Percentiles rank a stretch among this genome's conserved stretches.
phyloP scores from a whole-genome alignment of 37 sponge, comb jelly and placozoan species.

The Axinella damicornis region DNA sequence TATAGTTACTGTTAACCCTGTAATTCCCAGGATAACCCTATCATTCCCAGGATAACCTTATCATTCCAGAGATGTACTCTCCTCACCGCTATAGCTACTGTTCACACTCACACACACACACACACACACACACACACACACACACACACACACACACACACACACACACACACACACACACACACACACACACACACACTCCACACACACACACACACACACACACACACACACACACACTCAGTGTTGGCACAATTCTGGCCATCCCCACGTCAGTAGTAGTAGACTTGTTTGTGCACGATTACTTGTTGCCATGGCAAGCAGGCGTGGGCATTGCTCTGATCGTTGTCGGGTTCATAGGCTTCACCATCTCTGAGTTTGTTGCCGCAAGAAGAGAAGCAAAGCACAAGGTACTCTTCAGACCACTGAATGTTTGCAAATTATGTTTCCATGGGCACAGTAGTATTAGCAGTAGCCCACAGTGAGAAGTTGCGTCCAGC shows the following conservation, averaged over 20 bases:
- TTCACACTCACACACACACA: conserved; percentile 7
- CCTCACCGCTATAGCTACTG: too few species aligned
- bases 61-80: too few species aligned
- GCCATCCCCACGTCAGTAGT: conserved; percentile 64
- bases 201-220: conserved; percentile 2
- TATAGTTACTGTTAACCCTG: too few species aligned
- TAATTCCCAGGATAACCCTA: too few species aligned
- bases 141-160: conserved; percentile 1
- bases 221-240: background rate
- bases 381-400: conserved; percentile 4
- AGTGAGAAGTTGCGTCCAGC: too few species aligned
- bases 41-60: too few species aligned
- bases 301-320: conserved; percentile 39
- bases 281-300: conserved; percentile 60
- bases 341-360: conserved; percentile 68
- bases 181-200: conserved; percentile 5
- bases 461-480: too few species aligned
- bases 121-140: conserved; percentile 12
- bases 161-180: conserved; percentile 21
- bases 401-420: background rate
- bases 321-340: conserved; percentile 54
- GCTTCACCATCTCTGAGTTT: conserved; percentile 52
- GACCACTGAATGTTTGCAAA: too few species aligned
- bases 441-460: too few species aligned
- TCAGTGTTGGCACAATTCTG: conserved; percentile 68